Evolutionary conservation across 2,888 invertebrate species (phyloP), one percentile per base, ranked within the genome.

Genomic region (Agrilus mali): DNA sequence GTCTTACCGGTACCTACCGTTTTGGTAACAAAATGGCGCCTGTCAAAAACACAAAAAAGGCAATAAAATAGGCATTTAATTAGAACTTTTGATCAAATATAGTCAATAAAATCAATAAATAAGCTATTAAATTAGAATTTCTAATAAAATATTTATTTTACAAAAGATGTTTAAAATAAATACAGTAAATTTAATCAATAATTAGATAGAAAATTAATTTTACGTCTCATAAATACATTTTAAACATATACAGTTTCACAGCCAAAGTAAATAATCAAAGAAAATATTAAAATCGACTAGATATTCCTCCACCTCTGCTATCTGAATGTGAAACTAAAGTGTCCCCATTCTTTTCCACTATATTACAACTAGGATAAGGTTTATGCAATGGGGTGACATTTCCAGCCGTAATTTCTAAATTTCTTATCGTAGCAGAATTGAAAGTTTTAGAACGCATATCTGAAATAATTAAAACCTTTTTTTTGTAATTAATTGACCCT

Each of bases 221-320:
- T 27, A 27, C 6, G 20, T 20, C 20, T 20, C 20, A 20, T 20
- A 20, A 17, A 17, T 17, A 17, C 17, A 22, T 35, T 35, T 7
- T 35, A 2, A 35, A n/a, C 7, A 16, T 8, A 4, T 13, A 16
- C 16, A 35, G 35, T 37, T 15, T 37, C 37, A 37, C 37, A 37
- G 37, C 20, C 37, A 17, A 17, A n/a, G 12, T 2, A 37, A 35
- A 13, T 37, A 17, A 37, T 10, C 2, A 17, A 7, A 13, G 2
- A 45, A 20, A 50, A 46, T 27, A 3, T 66, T 60, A 75, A 63
- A 78, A 82, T 55, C 80, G 70, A 43, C 77, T 78, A 37, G 82
- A 75, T 51, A 78, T 69, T 1, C 83, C 84, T 13, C 77, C 80
- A 46, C 82, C 82, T 59, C 84, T 71, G 54, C 80, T 79, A 64